Evolutionary conservation across 2,888 invertebrate genomes (phyloP).

Genomic region (Drosophila longiperda): DNA sequence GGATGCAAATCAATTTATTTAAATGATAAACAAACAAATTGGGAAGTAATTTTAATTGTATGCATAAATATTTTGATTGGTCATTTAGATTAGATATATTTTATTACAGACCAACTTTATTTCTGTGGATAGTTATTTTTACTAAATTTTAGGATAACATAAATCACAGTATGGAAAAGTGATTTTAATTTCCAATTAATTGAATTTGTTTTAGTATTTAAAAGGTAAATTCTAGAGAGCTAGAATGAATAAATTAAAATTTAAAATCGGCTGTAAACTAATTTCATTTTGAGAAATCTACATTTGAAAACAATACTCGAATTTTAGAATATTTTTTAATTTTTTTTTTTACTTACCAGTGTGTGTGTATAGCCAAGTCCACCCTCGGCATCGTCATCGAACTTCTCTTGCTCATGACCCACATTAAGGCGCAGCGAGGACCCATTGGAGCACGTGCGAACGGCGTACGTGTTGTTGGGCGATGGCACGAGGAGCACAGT

Average conservation of each 20-base stretch:
- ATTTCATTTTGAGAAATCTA: background rate
- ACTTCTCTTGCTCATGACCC: conserved; percentile 53
- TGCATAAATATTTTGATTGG: background rate
- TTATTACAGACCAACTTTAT: background rate
- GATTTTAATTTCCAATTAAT: background rate
- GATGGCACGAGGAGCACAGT: conserved; percentile 76
- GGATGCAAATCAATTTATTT: background rate
- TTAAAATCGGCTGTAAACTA: background rate
- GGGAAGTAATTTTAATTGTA: background rate
- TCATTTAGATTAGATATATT: background rate
- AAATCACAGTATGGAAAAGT: background rate
- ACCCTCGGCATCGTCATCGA: conserved; percentile 71
- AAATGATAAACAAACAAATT: background rate
- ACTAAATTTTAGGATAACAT: background rate
- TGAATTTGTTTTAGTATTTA: background rate
- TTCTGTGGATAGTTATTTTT: background rate
- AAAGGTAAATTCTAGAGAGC: background rate
- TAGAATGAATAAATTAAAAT: background rate
- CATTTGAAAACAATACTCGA: background rate
- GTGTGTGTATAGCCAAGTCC: conserved; percentile 83
- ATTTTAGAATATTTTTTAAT: background rate
- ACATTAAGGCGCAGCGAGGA: conserved; percentile 66
- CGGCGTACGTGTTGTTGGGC: conserved; percentile 55
- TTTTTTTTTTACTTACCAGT: conserved; percentile 68
- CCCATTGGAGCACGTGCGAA: conserved; percentile 71